These are phyloP conservation scores for Atherinomorus stipes DNA, from an alignment of 2,113 vertebrate genomes.

Conservation along the genomic window DNA sequence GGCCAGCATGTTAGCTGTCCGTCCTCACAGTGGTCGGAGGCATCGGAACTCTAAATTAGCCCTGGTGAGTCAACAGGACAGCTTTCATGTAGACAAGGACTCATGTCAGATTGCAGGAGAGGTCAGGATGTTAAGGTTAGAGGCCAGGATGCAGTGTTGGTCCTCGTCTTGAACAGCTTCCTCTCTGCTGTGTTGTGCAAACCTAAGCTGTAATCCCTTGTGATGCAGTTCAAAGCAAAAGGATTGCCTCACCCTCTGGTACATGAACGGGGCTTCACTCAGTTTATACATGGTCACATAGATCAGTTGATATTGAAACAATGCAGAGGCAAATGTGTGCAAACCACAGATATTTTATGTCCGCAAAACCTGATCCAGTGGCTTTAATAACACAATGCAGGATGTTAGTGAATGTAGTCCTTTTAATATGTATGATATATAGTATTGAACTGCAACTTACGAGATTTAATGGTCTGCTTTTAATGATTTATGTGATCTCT, in stretches of 20 bases:
- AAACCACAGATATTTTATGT: not conserved
- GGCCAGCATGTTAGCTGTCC: conserved; percentile 55
- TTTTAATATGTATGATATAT: not conserved
- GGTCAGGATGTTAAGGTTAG: conserved; percentile 73
- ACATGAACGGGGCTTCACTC: conserved; percentile 13
- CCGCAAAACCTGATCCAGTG: not conserved
- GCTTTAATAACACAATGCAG: not conserved
- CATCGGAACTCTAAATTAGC: conserved; percentile 75
- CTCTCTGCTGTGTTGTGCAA: conserved; percentile 69
- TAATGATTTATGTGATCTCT: conserved; percentile 12
- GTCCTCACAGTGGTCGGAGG: conserved; percentile 61
- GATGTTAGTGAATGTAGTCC: not conserved
- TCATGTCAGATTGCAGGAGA: conserved; percentile 71
- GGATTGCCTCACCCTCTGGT: conserved; percentile 26
- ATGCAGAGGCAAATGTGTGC: not conserved
- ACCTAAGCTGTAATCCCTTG: conserved; percentile 64
- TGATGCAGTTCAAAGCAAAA: conserved; percentile 65
- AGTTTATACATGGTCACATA: conserved; percentile 1
- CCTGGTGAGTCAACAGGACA: conserved; percentile 64
- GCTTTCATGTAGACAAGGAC: conserved; percentile 75
- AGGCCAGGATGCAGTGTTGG: conserved; percentile 68
- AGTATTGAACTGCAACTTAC: conserved; percentile 4
- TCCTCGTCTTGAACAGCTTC: conserved; percentile 78
- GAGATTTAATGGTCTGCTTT: conserved; percentile 1
- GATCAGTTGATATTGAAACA: not conserved